Evolutionary conservation across 2,797 vertebrate genomes (phyloP), one percentile per base, ranked within the genome.

Genomic region (Eulemur mongoz): DNA sequence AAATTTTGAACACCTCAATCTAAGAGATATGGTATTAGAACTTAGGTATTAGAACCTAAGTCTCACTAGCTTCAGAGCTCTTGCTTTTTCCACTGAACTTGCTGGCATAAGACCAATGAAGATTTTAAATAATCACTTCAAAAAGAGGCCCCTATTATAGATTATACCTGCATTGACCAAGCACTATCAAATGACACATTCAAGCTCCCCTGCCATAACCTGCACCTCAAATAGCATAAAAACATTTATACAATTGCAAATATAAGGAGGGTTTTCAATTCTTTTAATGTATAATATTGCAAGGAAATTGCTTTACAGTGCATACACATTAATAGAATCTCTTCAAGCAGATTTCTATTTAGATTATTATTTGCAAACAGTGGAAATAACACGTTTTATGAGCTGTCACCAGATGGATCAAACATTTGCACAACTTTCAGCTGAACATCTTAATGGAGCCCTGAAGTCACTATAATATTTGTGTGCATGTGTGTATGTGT

Each of bases 291-390:
- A 75, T 15, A 78, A 82, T 32, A 78, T 32, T 13, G 32, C 76
- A 50, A 63, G 32, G 17, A 72, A 75, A 81, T 75, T 63, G 57
- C 59, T 89, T 96, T 93, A 80, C 25, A n/a, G 69, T 32, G 32
- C 45, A 81, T 32, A 52, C 30, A 78, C 13, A 78, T 65, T 80
- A 95, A 75, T 2, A 38, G 83, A 95, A 69, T 84, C 11, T 85
- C 81, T 92, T 88, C 23, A 79, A 93, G 81, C 75, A 84, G 54
- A 91, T 81, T 94, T 75, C 78, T 83, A 65, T 81, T 92, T 85
- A 93, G 59, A 52, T 32, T 57, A 11, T 83, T 95, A 80, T 96
- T 92, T 94, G 61, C 88, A 97, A 97, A 97, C 85, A 88, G 7
- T 18, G 61, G 54, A 90, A 90, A 80, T 91, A 90, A 89, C 27